phyloP scores from a whole-genome alignment of 2,797 vertebrate genomes.

The Centropyge bicolor region DNA sequence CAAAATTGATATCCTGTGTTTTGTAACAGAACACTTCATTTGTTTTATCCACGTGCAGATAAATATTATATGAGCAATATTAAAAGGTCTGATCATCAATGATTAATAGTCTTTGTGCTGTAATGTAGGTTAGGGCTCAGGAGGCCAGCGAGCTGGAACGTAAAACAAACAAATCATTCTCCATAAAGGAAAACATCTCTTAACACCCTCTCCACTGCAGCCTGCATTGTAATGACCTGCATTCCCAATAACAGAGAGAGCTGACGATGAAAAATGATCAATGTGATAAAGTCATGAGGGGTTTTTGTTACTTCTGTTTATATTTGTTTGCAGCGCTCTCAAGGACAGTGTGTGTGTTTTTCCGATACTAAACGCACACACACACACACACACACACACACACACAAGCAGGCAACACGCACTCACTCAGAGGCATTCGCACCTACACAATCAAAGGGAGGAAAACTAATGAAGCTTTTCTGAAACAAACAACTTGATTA shows the following conservation, averaged over 20 bases:
- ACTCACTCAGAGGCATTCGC: slow-evolving; percentile 52
- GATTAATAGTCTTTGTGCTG: slow-evolving; percentile 84
- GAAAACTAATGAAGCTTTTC: slow-evolving; percentile 59
- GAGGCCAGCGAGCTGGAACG: slow-evolving; percentile 65
- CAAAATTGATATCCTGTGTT: slow-evolving; percentile 22
- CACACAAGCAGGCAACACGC: slow-evolving; percentile 8
- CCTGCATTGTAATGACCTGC: slow-evolving; percentile 58
- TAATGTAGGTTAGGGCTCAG: slow-evolving; percentile 85
- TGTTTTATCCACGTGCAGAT: slow-evolving; percentile 65
- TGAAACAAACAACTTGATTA: slow-evolving; percentile 76
- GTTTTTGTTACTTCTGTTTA: slow-evolving; percentile 44
- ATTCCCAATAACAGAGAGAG: slow-evolving; percentile 43
- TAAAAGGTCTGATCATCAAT: slow-evolving; percentile 84
- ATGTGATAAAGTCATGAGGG: slow-evolving; percentile 36
- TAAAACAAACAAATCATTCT: slow-evolving; percentile 82
- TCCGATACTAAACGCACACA: slow-evolving; percentile 24
- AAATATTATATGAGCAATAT: slow-evolving; percentile 77
- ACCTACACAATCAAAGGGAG: slow-evolving; percentile 57
- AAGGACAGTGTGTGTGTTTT: slow-evolving; percentile 46
- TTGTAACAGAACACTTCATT: slow-evolving; percentile 38
- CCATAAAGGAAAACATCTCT: slow-evolving; percentile 72
- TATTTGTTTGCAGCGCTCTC: slow-evolving; percentile 45
- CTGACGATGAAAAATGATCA: slow-evolving; percentile 46
- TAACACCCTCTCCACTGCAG: slow-evolving; percentile 54
- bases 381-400: slow-evolving; percentile 26